Evolutionary conservation across 37 sponge, comb jelly and placozoan genomes (phyloP), one percentile per base, ranked within the genome.

Genomic region (Hexactinellida sp.): DNA sequence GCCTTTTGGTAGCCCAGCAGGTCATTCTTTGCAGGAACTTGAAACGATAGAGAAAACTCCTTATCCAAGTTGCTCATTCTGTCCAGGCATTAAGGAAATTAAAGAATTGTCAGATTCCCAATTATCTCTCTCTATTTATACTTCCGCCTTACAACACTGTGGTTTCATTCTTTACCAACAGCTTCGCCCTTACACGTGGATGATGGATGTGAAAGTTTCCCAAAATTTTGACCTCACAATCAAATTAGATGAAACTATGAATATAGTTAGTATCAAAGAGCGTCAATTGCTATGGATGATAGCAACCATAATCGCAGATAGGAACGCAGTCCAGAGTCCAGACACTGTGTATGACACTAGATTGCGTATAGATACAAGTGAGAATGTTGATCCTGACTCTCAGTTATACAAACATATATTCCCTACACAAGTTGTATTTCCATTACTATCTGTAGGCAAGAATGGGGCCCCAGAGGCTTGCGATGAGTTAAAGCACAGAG

Each of bases 31-130:
- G 16, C 13, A 47, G 16, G 16, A 9, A 16, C 52, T 47, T 47
- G 52, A 47, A 47, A 47, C 52, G 9, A 16, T 47, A 16, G 52
- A 47, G 52, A 47, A 47, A 16, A 47, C 9, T 9, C 9, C 9
- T 63, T n/a, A 63, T 63, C 28, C 76, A 10, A 63, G 76, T 63
- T 63, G 76, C 34, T 63, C 76, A n/a, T 63, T 63, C 76, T 63
- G 76, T 63, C 76, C 76, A 25, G 76, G 76, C 3, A 23, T 63
- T 63, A 23, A 63, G 13, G 76, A n/a, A 63, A 63, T 63, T 63
- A n/a, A 5, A 25, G 13, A 10, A 5, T 25, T 7, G 3, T 3
- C 3, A 3, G 76, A 63, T n/a, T 25, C 5, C 30, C 25, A 63
- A 23, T 5, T n/a, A 21, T 10, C 5, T 63, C 76, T 21, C 3